Evolutionary conservation across 1,140 invertebrate genomes (phyloP), one percentile per base, ranked within the genome.

Genomic region (Orchesella cincta): DNA sequence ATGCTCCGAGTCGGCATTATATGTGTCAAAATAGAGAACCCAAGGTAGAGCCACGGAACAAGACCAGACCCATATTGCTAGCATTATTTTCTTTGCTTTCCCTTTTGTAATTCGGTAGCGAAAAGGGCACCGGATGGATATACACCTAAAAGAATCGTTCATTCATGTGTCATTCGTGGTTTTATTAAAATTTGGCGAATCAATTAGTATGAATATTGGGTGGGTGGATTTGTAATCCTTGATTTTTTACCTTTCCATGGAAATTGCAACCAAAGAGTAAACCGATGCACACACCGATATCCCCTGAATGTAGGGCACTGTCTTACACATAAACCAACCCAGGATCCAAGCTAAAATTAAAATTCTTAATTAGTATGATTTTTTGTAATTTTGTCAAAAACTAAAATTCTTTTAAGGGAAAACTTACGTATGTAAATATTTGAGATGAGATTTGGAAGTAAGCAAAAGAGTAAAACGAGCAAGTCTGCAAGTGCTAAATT

Each of bases 401-500:
- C 20, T 46, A 46, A 18, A 46, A 46, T 46, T 8, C 39, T 46
- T 46, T 46, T 46, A 46, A 5, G 29, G 20, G n/a, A n/a, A n/a
- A n/a, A 95, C 94, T 95, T 88, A 96, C 94, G 94, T 83, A 94
- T 92, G 86, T 94, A 93, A 76, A 97, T 93, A 86, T 96, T 96
- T 85, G 93, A 93, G 89, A 97, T 91, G 62, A 97, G 88, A 0
- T 94, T 97, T 1, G 94, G 93, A 0, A 95, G 94, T 73, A 97
- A 86, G 85, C 95, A 97, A 86, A 98, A 95, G 14, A 95, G 90
- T 82, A 97, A 92, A 78, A 98, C 95, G 76, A 97, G 88, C 67
- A 97, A 94, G 85, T 97, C 95, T 74, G 95, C 94, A 28, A 96
- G 89, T 1, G 95, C 95, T 82, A 98, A 88, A 86, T 97, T 98